phyloP scores from a whole-genome alignment of 64 coral and sea anemone genomes.

The Exaiptasia diaphana region DNA sequence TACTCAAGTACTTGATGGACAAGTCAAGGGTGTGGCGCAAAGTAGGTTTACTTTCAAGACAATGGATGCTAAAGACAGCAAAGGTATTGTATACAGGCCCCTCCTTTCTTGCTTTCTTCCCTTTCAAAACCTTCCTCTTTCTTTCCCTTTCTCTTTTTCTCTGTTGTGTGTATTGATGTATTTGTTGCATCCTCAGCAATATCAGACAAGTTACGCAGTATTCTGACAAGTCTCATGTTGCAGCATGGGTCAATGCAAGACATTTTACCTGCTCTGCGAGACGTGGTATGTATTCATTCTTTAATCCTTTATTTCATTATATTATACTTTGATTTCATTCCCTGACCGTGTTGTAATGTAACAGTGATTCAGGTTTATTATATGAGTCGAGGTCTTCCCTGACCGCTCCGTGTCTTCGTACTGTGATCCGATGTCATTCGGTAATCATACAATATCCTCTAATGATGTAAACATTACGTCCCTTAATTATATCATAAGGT shows the following conservation, averaged over 20 bases:
- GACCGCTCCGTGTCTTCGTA: too few species aligned
- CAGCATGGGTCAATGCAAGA: constrained; percentile 26
- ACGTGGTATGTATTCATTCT: constrained; percentile 52
- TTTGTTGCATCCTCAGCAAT: not conserved
- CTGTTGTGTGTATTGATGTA: not conserved
- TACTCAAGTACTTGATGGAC: constrained; percentile 45
- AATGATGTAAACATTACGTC: too few species aligned
- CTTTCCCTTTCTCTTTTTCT: not conserved
- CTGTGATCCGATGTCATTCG: too few species aligned
- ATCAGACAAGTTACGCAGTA: not conserved
- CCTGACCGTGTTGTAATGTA: too few species aligned
- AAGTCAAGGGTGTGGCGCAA: constrained; percentile 33
- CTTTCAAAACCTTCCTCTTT: not conserved
- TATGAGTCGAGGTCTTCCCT: too few species aligned
- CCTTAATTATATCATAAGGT: too few species aligned
- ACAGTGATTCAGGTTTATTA: too few species aligned
- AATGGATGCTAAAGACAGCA: not conserved
- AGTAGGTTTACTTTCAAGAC: constrained; percentile 41
- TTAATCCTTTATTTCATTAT: not conserved
- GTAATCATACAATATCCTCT: too few species aligned
- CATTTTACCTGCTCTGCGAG: constrained; percentile 67
- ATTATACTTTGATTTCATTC: too few species aligned
- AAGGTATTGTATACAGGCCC: too few species aligned
- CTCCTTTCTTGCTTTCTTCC: too few species aligned
- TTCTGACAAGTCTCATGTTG: constrained; percentile 66